Evolutionary conservation across 2,113 vertebrate genomes (phyloP), one percentile per base, ranked within the genome.

Genomic region (Thryonomys swinderianus): DNA sequence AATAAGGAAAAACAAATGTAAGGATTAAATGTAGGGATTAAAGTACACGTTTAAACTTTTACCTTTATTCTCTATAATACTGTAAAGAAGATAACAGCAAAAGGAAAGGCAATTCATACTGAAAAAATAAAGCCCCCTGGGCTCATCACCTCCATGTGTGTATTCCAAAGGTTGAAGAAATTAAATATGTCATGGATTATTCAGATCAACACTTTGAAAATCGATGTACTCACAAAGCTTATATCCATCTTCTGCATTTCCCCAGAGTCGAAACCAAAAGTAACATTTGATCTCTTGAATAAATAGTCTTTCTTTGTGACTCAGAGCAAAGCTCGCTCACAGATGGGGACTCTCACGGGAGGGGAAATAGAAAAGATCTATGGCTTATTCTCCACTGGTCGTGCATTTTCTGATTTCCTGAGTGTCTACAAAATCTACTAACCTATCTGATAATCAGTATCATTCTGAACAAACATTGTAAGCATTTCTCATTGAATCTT

Each of bases 251-350:
- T 85, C 86, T 93, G n/a, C 86, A 48, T 87, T 91, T 96, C 94
- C 95, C 96, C 61, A 81, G 92, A 71, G 96, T 93, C 78, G 91
- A 21, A 74, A 93, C 48, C 74, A 95, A 95, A 92, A 94, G 93
- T 93, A 95, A 94, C 96, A 98, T 89, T 96, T 97, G 97, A 96
- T 96, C 96, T 97, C 89, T 73, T 94, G 92, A 97, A 97, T 98
- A 97, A 96, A 98, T 82, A 90, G 83, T 85, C 79, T 95, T 93
- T 97, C 88, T 95, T 96, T 97, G 96, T 94, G 95, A 94, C 96
- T 96, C 14, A 91, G 89, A 97, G 95, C 96, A 98, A 97, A 97
- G 97, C 88, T 87, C 45, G 71, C 80, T 91, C 94, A 96, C 94
- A 96, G 96, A 95, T 91, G 93, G 93, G 16, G 23, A 78, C 67